phyloP scores from a whole-genome alignment of 1,140 invertebrate species.

The Akabosia matsudoensis region DNA sequence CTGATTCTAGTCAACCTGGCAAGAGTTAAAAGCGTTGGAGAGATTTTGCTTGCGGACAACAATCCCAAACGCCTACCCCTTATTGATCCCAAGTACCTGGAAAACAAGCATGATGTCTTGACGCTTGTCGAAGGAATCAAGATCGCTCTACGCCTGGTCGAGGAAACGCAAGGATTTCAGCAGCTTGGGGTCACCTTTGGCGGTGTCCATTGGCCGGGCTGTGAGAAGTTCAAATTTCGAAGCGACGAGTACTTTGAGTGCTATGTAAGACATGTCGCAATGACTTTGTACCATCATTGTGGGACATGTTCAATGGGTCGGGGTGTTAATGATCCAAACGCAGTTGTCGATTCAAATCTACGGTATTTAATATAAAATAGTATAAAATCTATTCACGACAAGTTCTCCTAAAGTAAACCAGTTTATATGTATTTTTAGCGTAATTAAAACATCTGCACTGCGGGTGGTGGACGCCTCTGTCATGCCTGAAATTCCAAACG shows the following conservation, averaged over 20 bases:
- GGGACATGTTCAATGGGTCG: slow-evolving; percentile 35
- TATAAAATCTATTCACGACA: neutral
- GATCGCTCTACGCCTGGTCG: neutral
- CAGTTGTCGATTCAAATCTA: slow-evolving; percentile 38
- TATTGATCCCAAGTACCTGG: slow-evolving; percentile 31
- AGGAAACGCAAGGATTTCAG: neutral
- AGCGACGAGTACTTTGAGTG: slow-evolving; percentile 80
- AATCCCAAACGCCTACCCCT: slow-evolving; percentile 3
- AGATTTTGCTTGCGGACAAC: neutral
- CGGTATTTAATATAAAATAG: slow-evolving; percentile 19
- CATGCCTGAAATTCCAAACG: slow-evolving; percentile 57
- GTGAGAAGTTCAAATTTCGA: slow-evolving; percentile 67
- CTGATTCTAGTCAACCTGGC: neutral
- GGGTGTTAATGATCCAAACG: slow-evolving; percentile 22
- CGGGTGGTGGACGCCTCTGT: slow-evolving; percentile 52
- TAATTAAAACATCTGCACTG: slow-evolving; percentile 49
- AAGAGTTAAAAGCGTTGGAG: neutral
- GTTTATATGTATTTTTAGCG: slow-evolving; percentile 37
- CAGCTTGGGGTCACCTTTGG: slow-evolving; percentile 24
- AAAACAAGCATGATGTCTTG: slow-evolving; percentile 26
- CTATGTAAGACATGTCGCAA: slow-evolving; percentile 77
- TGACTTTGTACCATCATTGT: slow-evolving; percentile 69
- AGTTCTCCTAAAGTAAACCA: neutral
- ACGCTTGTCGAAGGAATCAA: slow-evolving; percentile 21
- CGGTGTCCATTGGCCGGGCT: slow-evolving; percentile 69